Evolutionary conservation across 2,113 vertebrate species (phyloP).

Genomic region (Pelecanoides urinatrix): DNA sequence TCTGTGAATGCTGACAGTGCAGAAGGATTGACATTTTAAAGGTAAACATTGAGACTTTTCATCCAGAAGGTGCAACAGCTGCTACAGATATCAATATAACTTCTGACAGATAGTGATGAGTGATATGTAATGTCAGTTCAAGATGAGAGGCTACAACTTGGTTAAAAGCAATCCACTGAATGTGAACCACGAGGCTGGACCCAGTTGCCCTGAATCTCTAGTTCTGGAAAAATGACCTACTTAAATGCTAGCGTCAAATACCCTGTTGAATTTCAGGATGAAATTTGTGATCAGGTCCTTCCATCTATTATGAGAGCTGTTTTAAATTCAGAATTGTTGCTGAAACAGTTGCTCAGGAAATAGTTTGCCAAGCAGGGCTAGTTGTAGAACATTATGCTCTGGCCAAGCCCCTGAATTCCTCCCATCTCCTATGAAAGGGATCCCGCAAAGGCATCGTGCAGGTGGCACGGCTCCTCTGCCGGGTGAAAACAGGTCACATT

Average conservation of each 20-base stretch:
- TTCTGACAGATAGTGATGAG: not conserved
- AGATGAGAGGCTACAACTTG: not conserved
- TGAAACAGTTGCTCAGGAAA: not conserved
- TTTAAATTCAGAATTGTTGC: not conserved
- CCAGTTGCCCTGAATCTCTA: not conserved
- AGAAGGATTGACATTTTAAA: slow-evolving; percentile 60
- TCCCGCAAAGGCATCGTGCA: rapidly evolving
- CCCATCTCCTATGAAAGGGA: not conserved
- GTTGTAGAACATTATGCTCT: not conserved
- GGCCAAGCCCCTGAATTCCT: not conserved
- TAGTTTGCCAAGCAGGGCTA: not conserved
- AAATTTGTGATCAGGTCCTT: not conserved
- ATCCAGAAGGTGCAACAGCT: slow-evolving; percentile 21
- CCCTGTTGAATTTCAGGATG: not conserved
- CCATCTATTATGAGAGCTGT: not conserved
- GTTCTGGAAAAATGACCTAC: not conserved
- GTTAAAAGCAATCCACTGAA: not conserved
- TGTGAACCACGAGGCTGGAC: not conserved
- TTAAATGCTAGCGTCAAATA: not conserved
- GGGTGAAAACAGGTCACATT: not conserved
- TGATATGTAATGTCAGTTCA: not conserved
- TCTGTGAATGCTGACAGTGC: not conserved
- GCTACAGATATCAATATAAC: not conserved
- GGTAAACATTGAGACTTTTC: slow-evolving; percentile 52
- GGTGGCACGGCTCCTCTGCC: rapidly evolving